Evolutionary conservation across 2,888 invertebrate species (phyloP), one percentile per base, ranked within the genome.

Genomic region (Pheosia gnoma): DNA sequence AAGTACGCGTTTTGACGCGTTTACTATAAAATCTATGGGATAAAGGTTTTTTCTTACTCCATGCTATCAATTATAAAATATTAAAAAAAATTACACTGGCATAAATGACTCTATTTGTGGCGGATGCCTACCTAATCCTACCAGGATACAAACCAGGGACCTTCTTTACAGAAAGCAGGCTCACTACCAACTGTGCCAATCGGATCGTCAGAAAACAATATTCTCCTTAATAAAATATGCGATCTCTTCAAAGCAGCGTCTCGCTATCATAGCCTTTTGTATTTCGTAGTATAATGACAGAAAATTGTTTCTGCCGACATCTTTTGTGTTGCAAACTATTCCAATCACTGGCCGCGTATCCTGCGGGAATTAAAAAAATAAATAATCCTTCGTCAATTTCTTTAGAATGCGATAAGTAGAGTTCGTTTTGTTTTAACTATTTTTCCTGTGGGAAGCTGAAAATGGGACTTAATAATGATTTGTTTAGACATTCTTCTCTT

Each of bases 321-420:
- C 79, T 81, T 85, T 88, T 87, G 86, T 86, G 70, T 70, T 72
- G 71, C 77, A 75, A 86, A 87, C 86, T 88, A 87, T 87, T 84
- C 79, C 89, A 86, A 87, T 87, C 86, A 77, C 74, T 65, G 71
- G 59, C 61, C 57, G 47, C 37, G 55, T 38, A 62, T 78, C 77
- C 80, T 70, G 70, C 67, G 82, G 80, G 80, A 85, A 83, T 82
- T 71, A 79, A 82, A 82, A 81, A 76, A 53, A 54, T 43, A 51
- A 41, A 54, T 37, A 57, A 56, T 62, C 54, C 41, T 60, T n/a
- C n/a, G 41, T n/a, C 41, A 39, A 39, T 55, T 59, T 59, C 63
- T 71, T 25, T 55, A 68, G 70, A 73, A 72, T 59, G 49, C 3
- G 60, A 13, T 52, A 61, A 25, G 25, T 25, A 25, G 25, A 25